phyloP scores from a whole-genome alignment of 2,113 vertebrate species.

The Amia ocellicauda region DNA sequence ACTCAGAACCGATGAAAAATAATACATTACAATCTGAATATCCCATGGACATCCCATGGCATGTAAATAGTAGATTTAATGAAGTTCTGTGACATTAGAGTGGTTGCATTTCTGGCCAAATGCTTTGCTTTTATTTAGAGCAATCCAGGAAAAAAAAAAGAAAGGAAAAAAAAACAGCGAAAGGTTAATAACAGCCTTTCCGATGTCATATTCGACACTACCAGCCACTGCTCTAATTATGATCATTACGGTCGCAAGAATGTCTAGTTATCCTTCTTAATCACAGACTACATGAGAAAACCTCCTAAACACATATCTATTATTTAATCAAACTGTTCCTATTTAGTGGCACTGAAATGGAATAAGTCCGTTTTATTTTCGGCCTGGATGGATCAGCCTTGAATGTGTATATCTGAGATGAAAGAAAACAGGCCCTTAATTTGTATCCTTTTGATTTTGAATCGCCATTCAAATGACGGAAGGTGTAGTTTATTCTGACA shows the following conservation, averaged over 20 bases:
- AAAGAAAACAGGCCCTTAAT: slow-evolving; percentile 55
- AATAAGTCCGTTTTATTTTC: slow-evolving; percentile 80
- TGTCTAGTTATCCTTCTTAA: slow-evolving; percentile 93
- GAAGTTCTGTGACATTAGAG: slow-evolving; percentile 32
- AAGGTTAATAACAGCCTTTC: slow-evolving; percentile 94
- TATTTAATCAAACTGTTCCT: slow-evolving; percentile 97
- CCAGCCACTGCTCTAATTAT: slow-evolving; percentile 84
- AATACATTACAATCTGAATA: slow-evolving; percentile 9
- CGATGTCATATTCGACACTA: slow-evolving; percentile 91
- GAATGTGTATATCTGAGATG: slow-evolving; percentile 54
- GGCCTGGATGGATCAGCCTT: slow-evolving; percentile 65
- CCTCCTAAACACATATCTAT: slow-evolving; percentile 93
- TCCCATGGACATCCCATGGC: background rate
- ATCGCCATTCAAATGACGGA: slow-evolving; percentile 61
- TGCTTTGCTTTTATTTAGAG: slow-evolving; percentile 34
- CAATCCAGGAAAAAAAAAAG: slow-evolving; percentile 43
- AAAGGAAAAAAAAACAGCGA: slow-evolving; percentile 68
- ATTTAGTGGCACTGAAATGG: slow-evolving; percentile 76
- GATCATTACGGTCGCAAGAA: slow-evolving; percentile 93
- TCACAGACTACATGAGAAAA: slow-evolving; percentile 82
- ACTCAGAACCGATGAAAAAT: slow-evolving; percentile 15
- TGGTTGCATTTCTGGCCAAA: slow-evolving; percentile 30
- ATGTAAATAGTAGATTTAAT: slow-evolving; percentile 29
- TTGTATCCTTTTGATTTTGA: slow-evolving; percentile 64
- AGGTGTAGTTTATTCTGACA: slow-evolving; percentile 65